Evolutionary conservation across 2,888 invertebrate genomes (phyloP).

Genomic region (Bimastos eiseni): DNA sequence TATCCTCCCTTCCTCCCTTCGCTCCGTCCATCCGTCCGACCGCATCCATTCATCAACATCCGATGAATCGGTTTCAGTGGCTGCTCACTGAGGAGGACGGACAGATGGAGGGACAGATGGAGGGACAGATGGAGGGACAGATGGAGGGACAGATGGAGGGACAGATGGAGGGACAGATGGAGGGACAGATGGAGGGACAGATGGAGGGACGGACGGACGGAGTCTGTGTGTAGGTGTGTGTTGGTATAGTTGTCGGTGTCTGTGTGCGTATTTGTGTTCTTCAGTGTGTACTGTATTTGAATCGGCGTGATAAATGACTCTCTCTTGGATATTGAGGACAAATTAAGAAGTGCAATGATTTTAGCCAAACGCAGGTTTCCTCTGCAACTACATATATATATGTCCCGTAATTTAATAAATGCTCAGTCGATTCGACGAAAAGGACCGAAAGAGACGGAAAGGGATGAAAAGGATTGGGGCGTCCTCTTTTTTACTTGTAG

Average conservation of each 20-base stretch:
- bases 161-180: too few relatives aligned
- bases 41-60: not conserved
- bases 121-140: too few relatives aligned
- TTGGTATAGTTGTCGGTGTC: too few relatives aligned
- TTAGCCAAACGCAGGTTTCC: not conserved
- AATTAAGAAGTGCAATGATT: slow-evolving; percentile 18
- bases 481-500: not conserved
- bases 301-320: not conserved
- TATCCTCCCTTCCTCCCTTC: too few relatives aligned
- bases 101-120: too few relatives aligned
- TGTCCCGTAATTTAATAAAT: not conserved
- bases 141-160: too few relatives aligned
- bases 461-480: too few relatives aligned
- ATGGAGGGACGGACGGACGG: too few relatives aligned
- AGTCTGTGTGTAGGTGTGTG: too few relatives aligned
- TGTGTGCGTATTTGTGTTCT: too few relatives aligned
- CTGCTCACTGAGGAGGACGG: not conserved
- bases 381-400: not conserved
- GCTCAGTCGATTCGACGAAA: not conserved
- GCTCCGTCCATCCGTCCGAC: not conserved
- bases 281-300: not conserved
- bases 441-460: too few relatives aligned
- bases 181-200: too few relatives aligned
- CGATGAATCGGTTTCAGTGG: not conserved
- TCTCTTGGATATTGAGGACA: not conserved